phyloP scores from a whole-genome alignment of 2,113 vertebrate genomes.

The Rattus rattus region DNA sequence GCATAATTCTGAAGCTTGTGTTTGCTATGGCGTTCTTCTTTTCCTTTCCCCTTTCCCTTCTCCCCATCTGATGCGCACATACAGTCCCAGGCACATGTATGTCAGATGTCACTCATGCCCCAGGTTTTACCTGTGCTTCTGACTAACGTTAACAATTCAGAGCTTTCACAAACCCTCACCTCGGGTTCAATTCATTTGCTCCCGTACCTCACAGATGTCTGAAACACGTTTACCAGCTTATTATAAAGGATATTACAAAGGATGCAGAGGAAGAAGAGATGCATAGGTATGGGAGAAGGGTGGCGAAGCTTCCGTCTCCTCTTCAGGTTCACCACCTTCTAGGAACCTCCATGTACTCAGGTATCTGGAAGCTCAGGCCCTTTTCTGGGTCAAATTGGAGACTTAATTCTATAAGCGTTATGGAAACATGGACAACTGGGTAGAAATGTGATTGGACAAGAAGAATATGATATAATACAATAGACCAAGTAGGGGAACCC shows the following conservation, averaged over 20 bases:
- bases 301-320: background rate
- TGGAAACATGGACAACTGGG: background rate
- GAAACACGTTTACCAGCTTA: constrained; percentile 13
- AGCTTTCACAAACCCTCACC: background rate
- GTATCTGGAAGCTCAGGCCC: background rate
- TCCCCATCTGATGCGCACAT: background rate
- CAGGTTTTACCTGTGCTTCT: background rate
- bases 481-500: background rate
- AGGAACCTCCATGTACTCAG: background rate
- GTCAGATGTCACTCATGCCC: background rate
- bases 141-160: background rate
- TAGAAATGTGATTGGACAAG: background rate
- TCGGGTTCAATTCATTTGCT: constrained; percentile 4
- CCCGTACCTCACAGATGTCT: background rate
- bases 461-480: background rate
- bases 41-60: too few relatives aligned
- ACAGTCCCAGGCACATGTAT: background rate
- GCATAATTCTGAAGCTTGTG: background rate
- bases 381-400: background rate
- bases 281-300: background rate
- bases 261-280: background rate
- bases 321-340: background rate
- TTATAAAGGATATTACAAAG: constrained; percentile 29
- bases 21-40: background rate
- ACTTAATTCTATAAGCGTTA: background rate